Conservation (phyloP, 2,888 invertebrate genomes). For the Lasioglossum pauxillum region DNA sequence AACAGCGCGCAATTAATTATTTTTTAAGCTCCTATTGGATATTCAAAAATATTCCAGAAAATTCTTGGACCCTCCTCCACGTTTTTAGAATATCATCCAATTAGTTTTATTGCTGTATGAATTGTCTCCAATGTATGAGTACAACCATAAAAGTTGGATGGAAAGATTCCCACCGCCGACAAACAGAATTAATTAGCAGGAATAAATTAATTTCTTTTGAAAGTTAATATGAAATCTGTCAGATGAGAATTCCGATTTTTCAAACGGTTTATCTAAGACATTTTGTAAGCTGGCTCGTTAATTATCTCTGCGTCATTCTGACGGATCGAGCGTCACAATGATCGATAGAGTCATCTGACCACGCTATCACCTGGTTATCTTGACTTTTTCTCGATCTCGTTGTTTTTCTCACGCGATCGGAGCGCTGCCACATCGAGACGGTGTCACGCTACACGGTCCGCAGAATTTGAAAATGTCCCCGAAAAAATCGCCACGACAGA, state of each 20-base stretch:
- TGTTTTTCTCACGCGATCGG: background rate
- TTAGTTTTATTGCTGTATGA: background rate
- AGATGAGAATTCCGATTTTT: too few relatives aligned
- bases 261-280: background rate
- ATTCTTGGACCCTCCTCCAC: background rate
- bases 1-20: background rate
- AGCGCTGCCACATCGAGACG: background rate
- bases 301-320: background rate
- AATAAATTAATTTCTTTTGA: background rate
- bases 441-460: background rate
- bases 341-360: background rate
- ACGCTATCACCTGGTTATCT: background rate
- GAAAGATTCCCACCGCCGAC: too few relatives aligned
- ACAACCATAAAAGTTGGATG: too few relatives aligned
- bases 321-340: background rate
- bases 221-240: background rate
- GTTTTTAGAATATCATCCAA: background rate
- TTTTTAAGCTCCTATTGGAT: background rate
- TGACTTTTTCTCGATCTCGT: background rate
- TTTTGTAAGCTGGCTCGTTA: background rate
- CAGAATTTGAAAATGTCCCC: background rate
- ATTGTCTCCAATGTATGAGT: too few relatives aligned
- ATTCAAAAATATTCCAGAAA: background rate
- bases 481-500: background rate
- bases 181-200: background rate